phyloP scores from a whole-genome alignment of 2,797 vertebrate species.

The Euthynnus affinis region DNA sequence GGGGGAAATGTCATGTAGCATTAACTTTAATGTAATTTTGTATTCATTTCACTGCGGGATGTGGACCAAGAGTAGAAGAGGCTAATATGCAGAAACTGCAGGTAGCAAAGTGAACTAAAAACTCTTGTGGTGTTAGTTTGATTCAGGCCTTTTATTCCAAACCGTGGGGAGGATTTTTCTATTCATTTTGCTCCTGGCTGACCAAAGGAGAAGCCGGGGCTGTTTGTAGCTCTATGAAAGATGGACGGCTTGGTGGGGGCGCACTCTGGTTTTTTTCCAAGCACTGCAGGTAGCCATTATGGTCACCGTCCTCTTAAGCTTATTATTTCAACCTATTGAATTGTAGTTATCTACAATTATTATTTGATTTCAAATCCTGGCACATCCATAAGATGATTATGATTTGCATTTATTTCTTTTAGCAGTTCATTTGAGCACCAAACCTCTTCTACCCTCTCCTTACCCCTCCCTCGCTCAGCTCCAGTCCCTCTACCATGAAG shows the following conservation, averaged over 20 bases:
- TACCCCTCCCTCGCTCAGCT: constrained; percentile 65
- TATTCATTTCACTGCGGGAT: constrained; percentile 75
- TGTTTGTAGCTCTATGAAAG: constrained; percentile 84
- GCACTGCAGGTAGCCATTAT: constrained; percentile 91
- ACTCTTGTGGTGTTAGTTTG: constrained; percentile 88
- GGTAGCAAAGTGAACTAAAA: constrained; percentile 91
- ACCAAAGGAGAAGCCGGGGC: constrained; percentile 64
- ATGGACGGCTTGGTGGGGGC: constrained; percentile 83
- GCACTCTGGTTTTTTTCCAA: constrained; percentile 82
- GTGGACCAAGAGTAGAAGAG: constrained; percentile 81
- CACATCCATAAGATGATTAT: constrained; percentile 77
- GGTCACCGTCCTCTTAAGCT: constrained; percentile 79
- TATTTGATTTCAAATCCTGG: constrained; percentile 53
- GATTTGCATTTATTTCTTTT: constrained; percentile 78
- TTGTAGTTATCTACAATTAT: constrained; percentile 55
- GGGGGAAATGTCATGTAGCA: constrained; percentile 47
- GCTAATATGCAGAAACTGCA: constrained; percentile 92
- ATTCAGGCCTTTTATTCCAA: constrained; percentile 92
- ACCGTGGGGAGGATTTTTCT: constrained; percentile 89
- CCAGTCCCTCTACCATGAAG: constrained; percentile 73
- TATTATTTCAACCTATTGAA: constrained; percentile 79
- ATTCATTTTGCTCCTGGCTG: constrained; percentile 71
- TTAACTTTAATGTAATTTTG: constrained; percentile 66
- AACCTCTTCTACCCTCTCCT: constrained; percentile 68
- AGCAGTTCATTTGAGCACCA: constrained; percentile 76